These are phyloP conservation scores for Drosophila paucipuncta DNA, from an alignment of 2,888 invertebrate genomes.

Conservation along the genomic window DNA sequence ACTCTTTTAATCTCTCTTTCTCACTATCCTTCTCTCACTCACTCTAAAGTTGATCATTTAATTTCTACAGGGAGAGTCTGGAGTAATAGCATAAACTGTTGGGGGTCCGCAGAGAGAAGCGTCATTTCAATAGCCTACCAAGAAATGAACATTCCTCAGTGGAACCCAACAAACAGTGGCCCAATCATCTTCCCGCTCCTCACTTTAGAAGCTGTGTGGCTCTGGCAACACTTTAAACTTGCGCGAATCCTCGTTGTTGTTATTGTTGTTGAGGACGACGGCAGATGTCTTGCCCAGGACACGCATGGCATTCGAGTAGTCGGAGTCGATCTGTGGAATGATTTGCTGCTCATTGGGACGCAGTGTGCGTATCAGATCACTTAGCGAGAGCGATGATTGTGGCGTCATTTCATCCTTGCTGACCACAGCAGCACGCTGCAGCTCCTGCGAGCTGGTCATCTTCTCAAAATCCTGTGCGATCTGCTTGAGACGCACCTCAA, in stretches of 20 bases:
- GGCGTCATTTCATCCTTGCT: constrained; percentile 82
- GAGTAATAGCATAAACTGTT: constrained; percentile 10
- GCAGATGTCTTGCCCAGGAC: constrained; percentile 84
- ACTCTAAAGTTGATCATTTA: constrained; percentile 39
- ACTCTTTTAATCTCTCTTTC: constrained; percentile 9
- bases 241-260: constrained; percentile 64
- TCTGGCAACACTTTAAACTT: constrained; percentile 62
- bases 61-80: constrained; percentile 37
- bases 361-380: constrained; percentile 84
- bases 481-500: constrained; percentile 84
- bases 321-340: constrained; percentile 85
- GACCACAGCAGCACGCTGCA: constrained; percentile 53
- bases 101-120: constrained; percentile 74
- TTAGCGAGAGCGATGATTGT: constrained; percentile 84
- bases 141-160: constrained; percentile 76
- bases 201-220: constrained; percentile 43
- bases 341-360: constrained; percentile 85
- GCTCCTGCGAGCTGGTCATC: constrained; percentile 74
- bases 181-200: neutral
- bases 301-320: constrained; percentile 85
- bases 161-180: constrained; percentile 55
- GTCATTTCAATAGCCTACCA: constrained; percentile 49
- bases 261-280: constrained; percentile 45
- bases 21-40: constrained; percentile 30
- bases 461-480: constrained; percentile 84